Base-by-base conservation (phyloP, 2,888 invertebrate species). In the Xestia rhomboidea region DNA sequence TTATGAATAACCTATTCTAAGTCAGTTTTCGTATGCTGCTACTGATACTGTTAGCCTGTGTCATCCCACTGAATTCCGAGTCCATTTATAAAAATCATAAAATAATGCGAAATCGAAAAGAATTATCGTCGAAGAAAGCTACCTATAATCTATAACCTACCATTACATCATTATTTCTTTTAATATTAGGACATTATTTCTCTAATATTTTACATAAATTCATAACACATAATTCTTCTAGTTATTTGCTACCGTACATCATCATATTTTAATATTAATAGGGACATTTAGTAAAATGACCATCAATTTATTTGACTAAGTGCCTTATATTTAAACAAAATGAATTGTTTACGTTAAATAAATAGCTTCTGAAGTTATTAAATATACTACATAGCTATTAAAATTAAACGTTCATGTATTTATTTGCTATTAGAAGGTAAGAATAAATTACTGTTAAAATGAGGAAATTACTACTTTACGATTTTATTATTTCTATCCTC, bases 241-340 rank as follows among this genome's bases (percentile, higher is more conserved):
- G 27, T 66, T 57, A 77, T 86, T 79, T 69, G 51, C 68, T 74
- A 67, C 63, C 71, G 62, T 66, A 69, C 57, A 41, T 74, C 73
- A 54, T 51, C 63, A 66, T 68, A 71, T 85, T 67, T 81, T 85
- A 84, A 73, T 67, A 81, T 74, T 63, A 66, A 64, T 69, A 44
- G 51, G 34, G n/a, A 73, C 62, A 72, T 72, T 73, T 62, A 46
- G 51, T 57, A 41, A 51, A 21, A 67, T 69, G 8, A 75, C 63
- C 46, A 49, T 49, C 57, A 68, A 70, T 79, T 83, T 79, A 72
- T 83, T 86, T 86, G 51, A 72, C 30, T 73, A 64, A 83, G 30
- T 71, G 49, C 24, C 38, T 46, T 66, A 68, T 41, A 85, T 71
- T 70, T 85, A 82, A 63, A 49, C 68, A 54, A 44, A 77, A 67